Base-by-base conservation (phyloP, 2,797 vertebrate genomes). In the Enteromius mattozi region DNA sequence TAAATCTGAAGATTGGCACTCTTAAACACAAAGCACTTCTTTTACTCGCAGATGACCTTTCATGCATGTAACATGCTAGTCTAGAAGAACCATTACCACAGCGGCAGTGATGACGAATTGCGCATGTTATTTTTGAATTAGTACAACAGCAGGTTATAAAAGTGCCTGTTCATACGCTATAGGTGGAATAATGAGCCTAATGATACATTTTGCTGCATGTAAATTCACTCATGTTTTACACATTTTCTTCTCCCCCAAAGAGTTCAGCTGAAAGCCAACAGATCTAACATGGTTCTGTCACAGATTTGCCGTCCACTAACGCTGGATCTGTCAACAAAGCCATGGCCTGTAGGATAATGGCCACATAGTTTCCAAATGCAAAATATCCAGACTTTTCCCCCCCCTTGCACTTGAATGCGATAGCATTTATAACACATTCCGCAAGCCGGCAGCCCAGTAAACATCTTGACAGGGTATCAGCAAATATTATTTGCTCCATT, bases 101-200 rank as follows among this genome's bases (percentile, higher is more conserved):
- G 85, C 72, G 80, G 88, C 83, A 87, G 88, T 74, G 87, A 88
- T 93, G 94, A 95, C 92, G 91, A 92, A 94, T 94, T 90, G 91
- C 87, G 91, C 87, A 92, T 92, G 93, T 94, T 95, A 94, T 94
- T 91, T 93, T 92, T 91, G 90, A 93, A 93, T 94, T 94, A 94
- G 93, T 92, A 91, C 93, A 93, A 94, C 93, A 93, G 91, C 89
- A 92, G 90, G 91, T 93, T 94, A 93, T 91, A 92, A 94, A 88
- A 90, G 91, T 91, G 91, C 82, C 92, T 91, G 92, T 93, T 93
- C 92, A 89, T 21, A 88, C 35, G 81, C 85, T 87, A 16, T 80
- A 84, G 91, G 91, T 91, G 89, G 90, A 93, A 93, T 94, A 93
- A 95, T 92, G 92, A 92, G 89, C 78, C 87, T 91, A 93, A 92